A percentile compares a stretch with the other conserved stretches of the same genome.
These are phyloP conservation scores for Ceraclea dissimilis DNA, from an alignment of 2,888 invertebrate genomes.

Conservation along the genomic window DNA sequence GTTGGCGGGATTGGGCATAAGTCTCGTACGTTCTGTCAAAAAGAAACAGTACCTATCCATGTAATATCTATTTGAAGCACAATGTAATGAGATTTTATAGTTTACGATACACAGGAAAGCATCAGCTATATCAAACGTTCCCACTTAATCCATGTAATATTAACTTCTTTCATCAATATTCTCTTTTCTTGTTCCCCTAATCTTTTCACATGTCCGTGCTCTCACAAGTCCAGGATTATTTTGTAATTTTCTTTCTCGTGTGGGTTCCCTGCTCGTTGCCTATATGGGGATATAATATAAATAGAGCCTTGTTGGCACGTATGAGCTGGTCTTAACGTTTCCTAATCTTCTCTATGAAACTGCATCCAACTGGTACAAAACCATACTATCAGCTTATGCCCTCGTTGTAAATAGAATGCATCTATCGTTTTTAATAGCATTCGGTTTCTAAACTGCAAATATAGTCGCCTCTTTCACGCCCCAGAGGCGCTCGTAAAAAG, in stretches of 20 bases:
- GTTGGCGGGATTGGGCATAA: no score
- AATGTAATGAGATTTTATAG: no score
- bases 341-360: background rate
- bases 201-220: background rate
- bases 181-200: background rate
- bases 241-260: background rate
- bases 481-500: background rate
- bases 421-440: background rate
- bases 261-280: no score
- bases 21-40: no score
- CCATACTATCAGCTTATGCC: background rate
- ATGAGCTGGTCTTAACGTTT: background rate
- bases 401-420: background rate
- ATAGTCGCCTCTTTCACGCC: background rate
- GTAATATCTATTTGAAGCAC: no score
- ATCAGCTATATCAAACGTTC: background rate
- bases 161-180: background rate
- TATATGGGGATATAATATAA: background rate
- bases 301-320: background rate
- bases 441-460: background rate
- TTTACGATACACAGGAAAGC: no score
- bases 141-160: background rate
- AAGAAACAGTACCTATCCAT: no score
- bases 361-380: background rate
- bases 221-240: background rate